Evolutionary conservation across 2,888 invertebrate genomes (phyloP).

Genomic region (Periphyllus acericola): DNA sequence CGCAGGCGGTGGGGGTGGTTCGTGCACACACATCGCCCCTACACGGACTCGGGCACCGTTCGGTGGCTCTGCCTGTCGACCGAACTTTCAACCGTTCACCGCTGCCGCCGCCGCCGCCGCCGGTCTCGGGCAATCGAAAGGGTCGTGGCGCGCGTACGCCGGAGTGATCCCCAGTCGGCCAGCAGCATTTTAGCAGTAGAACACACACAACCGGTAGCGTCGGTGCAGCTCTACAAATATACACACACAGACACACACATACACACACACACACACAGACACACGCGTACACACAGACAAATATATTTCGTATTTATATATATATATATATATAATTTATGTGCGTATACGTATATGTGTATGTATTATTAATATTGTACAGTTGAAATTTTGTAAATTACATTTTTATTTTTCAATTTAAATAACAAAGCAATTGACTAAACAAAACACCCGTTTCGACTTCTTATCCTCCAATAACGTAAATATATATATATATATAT

Average conservation of each 20-base stretch:
- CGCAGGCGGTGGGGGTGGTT: neutral
- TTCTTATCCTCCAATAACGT: neutral
- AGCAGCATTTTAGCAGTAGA: slow-evolving; percentile 59
- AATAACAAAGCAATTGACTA: neutral
- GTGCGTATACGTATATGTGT: neutral
- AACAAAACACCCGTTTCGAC: neutral
- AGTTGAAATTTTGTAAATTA: no score
- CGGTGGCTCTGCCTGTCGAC: slow-evolving; percentile 51
- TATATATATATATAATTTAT: no score
- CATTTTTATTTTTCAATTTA: neutral
- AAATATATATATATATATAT: neutral
- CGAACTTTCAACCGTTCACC: neutral
- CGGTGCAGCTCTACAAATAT: slow-evolving; percentile 8
- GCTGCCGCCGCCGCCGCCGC: slow-evolving; percentile 1
- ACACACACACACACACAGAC: neutral
- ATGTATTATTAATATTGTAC: neutral
- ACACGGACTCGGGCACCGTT: neutral
- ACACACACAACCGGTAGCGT: slow-evolving; percentile 47
- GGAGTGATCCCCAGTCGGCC: slow-evolving; percentile 46
- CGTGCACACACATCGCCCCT: neutral
- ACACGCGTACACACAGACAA: neutral
- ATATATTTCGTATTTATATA: neutral
- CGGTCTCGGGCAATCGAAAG: slow-evolving; percentile 36
- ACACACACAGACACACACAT: neutral
- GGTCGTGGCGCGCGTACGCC: slow-evolving; percentile 31